phyloP scores from a whole-genome alignment of 1,140 invertebrate genomes.

The Drosophila oshimai region DNA sequence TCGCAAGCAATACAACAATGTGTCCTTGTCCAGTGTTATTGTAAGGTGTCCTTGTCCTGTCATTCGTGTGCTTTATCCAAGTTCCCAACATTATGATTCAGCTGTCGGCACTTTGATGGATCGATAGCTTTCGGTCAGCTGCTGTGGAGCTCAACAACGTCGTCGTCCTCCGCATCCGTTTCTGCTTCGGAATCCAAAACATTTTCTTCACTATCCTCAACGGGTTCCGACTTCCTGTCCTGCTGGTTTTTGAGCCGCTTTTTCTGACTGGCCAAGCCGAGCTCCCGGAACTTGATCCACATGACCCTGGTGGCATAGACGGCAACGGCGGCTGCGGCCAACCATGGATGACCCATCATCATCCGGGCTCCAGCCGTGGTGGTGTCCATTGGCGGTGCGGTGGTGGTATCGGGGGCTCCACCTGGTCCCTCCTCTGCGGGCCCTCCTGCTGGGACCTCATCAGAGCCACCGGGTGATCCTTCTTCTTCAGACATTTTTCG shows the following conservation, averaged over 20 bases:
- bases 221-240: background rate
- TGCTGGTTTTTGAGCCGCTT: background rate
- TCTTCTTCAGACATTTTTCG: background rate
- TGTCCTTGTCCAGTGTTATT: background rate
- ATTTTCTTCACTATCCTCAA: background rate
- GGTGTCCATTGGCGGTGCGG: background rate
- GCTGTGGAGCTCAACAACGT: too few relatives aligned
- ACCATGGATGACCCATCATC: constrained; percentile 5
- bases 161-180: background rate
- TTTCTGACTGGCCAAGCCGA: background rate
- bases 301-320: constrained; percentile 27
- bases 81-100: too few relatives aligned
- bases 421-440: background rate
- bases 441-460: background rate
- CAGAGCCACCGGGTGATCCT: background rate
- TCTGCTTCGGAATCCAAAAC: background rate
- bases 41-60: background rate
- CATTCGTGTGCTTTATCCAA: background rate
- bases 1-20: constrained; percentile 24
- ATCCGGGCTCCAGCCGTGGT: constrained; percentile 18
- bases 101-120: background rate
- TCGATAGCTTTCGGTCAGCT: background rate
- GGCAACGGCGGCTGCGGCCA: constrained; percentile 22
- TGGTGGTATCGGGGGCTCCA: background rate
- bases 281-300: constrained; percentile 27